phyloP scores from a whole-genome alignment of 2,888 invertebrate genomes.

The Nyleta sp. region DNA sequence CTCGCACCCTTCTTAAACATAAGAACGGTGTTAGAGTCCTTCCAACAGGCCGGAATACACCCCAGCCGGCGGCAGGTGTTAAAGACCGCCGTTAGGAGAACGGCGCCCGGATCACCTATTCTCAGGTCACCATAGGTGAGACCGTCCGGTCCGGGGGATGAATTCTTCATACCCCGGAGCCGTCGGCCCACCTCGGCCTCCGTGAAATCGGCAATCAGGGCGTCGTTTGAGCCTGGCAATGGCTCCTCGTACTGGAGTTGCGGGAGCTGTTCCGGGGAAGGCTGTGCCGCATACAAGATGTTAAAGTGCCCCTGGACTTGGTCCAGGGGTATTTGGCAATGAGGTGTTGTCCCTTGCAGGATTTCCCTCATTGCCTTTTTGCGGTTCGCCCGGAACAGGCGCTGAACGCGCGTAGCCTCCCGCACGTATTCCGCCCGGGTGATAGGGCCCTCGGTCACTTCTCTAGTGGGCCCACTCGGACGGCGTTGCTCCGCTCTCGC shows the following conservation, averaged over 20 bases:
- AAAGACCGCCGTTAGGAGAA: slow-evolving; percentile 51
- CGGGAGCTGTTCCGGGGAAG: slow-evolving; percentile 19
- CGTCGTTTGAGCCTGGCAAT: neutral
- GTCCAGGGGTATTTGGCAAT: slow-evolving; percentile 37
- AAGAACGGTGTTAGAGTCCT: slow-evolving; percentile 59
- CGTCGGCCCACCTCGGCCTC: slow-evolving; percentile 23
- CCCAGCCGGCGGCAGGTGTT: slow-evolving; percentile 59
- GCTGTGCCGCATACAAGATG: neutral
- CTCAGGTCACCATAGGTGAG: slow-evolving; percentile 59
- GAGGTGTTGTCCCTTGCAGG: slow-evolving; percentile 31
- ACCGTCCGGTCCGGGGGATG: slow-evolving; percentile 56
- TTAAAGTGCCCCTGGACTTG: slow-evolving; percentile 41
- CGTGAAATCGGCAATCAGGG: slow-evolving; percentile 6
- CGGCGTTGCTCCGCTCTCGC: neutral
- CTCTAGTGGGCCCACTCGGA: neutral
- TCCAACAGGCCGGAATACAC: slow-evolving; percentile 55
- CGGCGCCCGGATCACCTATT: slow-evolving; percentile 58
- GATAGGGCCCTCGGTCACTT: too few species aligned
- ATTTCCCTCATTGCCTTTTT: slow-evolving; percentile 58
- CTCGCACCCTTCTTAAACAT: slow-evolving; percentile 56
- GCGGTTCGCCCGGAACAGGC: slow-evolving; percentile 36
- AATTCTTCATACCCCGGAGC: slow-evolving; percentile 46
- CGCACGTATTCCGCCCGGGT: too few species aligned
- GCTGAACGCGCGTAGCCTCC: slow-evolving; percentile 42
- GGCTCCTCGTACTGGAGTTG: slow-evolving; percentile 19